phyloP scores from a whole-genome alignment of 2,113 vertebrate species.

The Hippocampus abdominalis region DNA sequence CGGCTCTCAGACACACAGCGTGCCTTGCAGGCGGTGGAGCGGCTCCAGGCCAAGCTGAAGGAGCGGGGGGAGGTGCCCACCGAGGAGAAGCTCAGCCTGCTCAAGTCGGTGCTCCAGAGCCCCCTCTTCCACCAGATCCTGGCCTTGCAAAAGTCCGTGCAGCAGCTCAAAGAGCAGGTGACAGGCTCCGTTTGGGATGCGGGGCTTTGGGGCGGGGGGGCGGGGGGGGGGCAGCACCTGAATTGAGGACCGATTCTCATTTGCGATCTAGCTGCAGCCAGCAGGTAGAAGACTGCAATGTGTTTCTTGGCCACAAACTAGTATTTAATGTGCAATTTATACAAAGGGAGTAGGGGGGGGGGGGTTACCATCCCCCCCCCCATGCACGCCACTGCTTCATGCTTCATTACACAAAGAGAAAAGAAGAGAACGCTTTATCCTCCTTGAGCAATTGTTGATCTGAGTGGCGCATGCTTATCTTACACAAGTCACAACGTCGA shows the following conservation, averaged over 20 bases:
- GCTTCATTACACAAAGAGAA: too few species aligned
- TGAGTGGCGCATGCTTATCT: neutral
- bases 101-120: constrained; percentile 92
- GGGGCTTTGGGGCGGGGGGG: neutral
- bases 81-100: constrained; percentile 86
- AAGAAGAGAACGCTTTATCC: too few species aligned
- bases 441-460: neutral
- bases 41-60: constrained; percentile 88
- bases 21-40: constrained; percentile 91
- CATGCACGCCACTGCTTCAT: too few species aligned
- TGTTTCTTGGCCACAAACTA: too few species aligned
- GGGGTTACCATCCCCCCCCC: too few species aligned
- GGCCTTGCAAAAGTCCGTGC: constrained; percentile 87
- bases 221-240: neutral
- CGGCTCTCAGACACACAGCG: constrained; percentile 81
- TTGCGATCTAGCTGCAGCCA: too few species aligned
- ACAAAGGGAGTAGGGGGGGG: too few species aligned
- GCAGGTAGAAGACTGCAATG: too few species aligned
- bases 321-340: too few species aligned
- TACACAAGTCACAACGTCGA: neutral
- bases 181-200: neutral
- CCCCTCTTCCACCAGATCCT: constrained; percentile 97
- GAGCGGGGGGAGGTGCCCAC: constrained; percentile 86
- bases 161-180: constrained; percentile 91
- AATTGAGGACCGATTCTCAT: too few species aligned